phyloP scores from a whole-genome alignment of 2,888 invertebrate species.

The Hyppa rectilinea region DNA sequence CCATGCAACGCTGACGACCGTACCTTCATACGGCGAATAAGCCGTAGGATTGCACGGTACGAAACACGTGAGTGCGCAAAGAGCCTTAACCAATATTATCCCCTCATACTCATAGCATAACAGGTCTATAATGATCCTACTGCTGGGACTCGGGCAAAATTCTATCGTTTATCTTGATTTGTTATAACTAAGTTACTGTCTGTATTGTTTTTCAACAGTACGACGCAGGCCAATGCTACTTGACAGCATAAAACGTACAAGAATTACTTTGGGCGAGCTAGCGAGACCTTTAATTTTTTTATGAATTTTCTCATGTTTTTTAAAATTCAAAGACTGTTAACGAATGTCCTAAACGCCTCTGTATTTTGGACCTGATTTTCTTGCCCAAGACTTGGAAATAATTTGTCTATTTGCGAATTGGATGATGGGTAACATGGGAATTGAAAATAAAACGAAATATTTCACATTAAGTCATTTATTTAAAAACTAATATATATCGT shows the following conservation, averaged over 20 bases:
- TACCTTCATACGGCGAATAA: too few species aligned
- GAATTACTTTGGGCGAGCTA: neutral
- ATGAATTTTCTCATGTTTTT: neutral
- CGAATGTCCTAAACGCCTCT: neutral
- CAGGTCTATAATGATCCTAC: neutral
- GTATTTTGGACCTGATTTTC: neutral
- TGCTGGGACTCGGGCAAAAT: neutral
- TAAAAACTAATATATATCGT: constrained; percentile 69
- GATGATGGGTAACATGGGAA: constrained; percentile 83
- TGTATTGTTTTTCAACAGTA: neutral
- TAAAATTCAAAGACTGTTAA: neutral
- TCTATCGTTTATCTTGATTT: neutral
- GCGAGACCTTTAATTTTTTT: neutral
- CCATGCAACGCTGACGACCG: too few species aligned
- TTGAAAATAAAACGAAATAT: constrained; percentile 80
- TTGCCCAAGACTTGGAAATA: neutral
- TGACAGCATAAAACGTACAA: neutral
- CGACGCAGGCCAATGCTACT: neutral
- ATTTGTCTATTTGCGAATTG: constrained; percentile 60
- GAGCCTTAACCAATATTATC: neutral
- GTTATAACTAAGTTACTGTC: neutral
- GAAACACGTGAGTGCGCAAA: too few species aligned
- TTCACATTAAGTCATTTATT: constrained; percentile 75
- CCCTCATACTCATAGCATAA: neutral
- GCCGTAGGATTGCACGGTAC: too few species aligned